Evolutionary conservation across 2,797 vertebrate species (phyloP), one percentile per base, ranked within the genome.

Genomic region (Miichthys miiuy): DNA sequence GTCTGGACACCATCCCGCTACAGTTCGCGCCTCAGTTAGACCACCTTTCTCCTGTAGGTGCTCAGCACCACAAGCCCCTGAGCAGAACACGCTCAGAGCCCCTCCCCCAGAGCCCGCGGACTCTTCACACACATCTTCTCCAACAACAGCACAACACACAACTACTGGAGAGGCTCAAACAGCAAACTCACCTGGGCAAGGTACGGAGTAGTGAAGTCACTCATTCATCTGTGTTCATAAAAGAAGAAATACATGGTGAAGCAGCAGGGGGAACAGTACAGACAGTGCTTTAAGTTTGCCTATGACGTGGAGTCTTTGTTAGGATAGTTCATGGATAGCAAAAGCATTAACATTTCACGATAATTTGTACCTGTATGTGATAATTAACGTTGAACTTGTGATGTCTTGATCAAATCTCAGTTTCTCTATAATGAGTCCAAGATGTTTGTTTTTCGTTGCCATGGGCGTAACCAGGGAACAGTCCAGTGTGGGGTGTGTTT

Each of bases 61-160:
- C 95, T 75, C 97, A 98, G 63, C 92, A 96, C 79, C 98, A 98
- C 85, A 96, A 97, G 77, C 96, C 97, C 0, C 93, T 99, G 91
- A 97, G 97, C 92, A 94, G 98, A 81, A 97, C 98, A 1, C 97
- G 97, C 85, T 99, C 98, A 0, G 98, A 98, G 83, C 98, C 98
- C 5, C 95, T 99, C 72, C 97, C 98, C 27, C 97, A 96, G 78
- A 98, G 95, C 74, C 88, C 96, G 20, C 94, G 95, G 0, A 84
- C 89, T 46, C 93, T 96, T 23, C 93, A 96, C 78, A 91, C 96
- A 20, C 96, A 97, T 3, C 93, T 97, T 65, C 90, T 96, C 0
- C 95, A 96, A 44, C 97, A 97, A 56, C 96, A 97, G 85, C 96
- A 97, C 80, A 97, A 94, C 84, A 85, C 94, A 18, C 96, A 96